Percentiles rank a stretch among this genome's conserved stretches.
Evolutionary conservation across 2,113 vertebrate genomes (phyloP).

Genomic region (Crotalus tigris): DNA sequence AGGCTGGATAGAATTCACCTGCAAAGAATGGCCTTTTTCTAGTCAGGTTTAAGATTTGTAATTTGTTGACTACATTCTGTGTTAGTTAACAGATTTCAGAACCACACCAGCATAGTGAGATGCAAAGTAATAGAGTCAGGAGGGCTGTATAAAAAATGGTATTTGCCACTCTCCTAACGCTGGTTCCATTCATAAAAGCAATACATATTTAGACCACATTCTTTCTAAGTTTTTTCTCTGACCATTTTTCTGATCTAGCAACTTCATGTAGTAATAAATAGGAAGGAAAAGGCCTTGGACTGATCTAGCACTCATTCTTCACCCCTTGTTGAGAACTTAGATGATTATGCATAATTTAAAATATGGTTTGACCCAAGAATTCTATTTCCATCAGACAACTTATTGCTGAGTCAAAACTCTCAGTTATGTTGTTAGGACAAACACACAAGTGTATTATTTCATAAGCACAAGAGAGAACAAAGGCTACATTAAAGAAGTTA

Average conservation of each 20-base stretch:
- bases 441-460: not conserved
- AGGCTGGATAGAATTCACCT: not conserved
- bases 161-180: not conserved
- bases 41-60: not conserved
- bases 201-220: not conserved
- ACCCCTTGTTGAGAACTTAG: not conserved
- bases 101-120: not conserved
- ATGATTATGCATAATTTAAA: not conserved
- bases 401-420: not conserved
- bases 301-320: not conserved
- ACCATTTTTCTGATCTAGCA: too few species aligned
- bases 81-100: not conserved
- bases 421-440: not conserved
- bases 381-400: not conserved
- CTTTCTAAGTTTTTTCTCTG: too few species aligned
- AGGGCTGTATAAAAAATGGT: not conserved
- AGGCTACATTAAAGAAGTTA: not conserved
- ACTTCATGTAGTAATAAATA: too few species aligned
- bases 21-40: not conserved
- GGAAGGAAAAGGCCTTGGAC: not conserved
- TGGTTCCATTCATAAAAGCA: not conserved
- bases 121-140: not conserved
- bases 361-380: not conserved
- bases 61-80: not conserved
- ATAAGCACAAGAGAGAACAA: not conserved